Evolutionary conservation across 2,797 vertebrate genomes (phyloP).

Genomic region (Sus cebifrons): DNA sequence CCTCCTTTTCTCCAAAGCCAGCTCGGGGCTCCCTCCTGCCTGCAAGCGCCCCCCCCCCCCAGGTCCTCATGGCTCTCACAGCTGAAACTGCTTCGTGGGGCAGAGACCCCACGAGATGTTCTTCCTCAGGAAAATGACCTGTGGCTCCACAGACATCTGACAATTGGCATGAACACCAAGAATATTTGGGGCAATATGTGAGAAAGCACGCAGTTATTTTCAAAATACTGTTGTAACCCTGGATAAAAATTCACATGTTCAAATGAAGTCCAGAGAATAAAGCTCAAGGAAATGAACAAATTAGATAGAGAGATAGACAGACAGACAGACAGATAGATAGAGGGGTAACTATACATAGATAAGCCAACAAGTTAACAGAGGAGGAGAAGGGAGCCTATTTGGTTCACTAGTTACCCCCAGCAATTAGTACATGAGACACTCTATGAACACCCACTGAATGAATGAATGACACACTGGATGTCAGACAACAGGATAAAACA

Average conservation of each 20-base stretch:
- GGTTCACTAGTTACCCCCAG: too few relatives aligned
- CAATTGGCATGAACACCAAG: not conserved
- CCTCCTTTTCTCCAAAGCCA: not conserved
- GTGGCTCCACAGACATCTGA: not conserved
- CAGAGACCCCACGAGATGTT: not conserved
- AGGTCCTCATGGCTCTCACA: too few relatives aligned
- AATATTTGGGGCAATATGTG: not conserved
- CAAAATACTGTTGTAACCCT: not conserved
- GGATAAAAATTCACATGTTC: not conserved
- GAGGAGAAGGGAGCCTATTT: not conserved
- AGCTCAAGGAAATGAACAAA: not conserved
- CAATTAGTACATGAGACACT: not conserved
- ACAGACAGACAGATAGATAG: not conserved
- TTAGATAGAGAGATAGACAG: not conserved
- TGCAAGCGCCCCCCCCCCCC: too few relatives aligned
- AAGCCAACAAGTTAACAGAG: not conserved
- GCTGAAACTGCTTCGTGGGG: fast-evolving
- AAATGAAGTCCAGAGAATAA: not conserved
- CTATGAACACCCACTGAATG: not conserved
- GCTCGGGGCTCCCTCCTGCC: not conserved
- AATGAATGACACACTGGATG: not conserved
- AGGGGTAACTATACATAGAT: not conserved
- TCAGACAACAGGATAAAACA: not conserved
- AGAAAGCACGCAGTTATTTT: not conserved
- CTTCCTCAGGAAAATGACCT: not conserved